These are phyloP conservation scores for Thaumetopoea pityocampa DNA, from an alignment of 1,140 invertebrate species.

Conservation along the genomic window DNA sequence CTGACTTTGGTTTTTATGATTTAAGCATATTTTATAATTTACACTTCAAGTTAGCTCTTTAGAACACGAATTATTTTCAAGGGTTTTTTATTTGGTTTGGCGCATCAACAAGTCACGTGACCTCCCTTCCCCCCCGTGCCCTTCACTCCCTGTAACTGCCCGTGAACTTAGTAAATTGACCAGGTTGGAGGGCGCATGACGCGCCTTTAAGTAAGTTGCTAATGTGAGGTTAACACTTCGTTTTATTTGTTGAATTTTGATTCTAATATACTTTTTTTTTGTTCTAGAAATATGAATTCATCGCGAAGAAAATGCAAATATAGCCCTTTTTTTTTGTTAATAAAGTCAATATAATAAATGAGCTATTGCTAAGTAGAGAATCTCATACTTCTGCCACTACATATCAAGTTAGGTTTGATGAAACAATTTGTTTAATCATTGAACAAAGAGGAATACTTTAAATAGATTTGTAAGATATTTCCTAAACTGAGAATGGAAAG, in stretches of 20 bases:
- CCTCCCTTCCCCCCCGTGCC: not conserved
- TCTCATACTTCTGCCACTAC: no score
- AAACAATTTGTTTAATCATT: no score
- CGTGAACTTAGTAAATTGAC: not conserved
- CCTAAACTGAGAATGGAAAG: no score
- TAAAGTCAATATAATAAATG: no score
- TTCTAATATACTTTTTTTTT: not conserved
- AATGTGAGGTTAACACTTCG: not conserved
- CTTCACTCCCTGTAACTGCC: not conserved
- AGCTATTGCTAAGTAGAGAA: no score
- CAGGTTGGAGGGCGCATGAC: not conserved
- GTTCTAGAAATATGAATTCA: not conserved
- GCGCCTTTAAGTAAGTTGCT: not conserved
- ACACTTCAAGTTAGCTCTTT: not conserved
- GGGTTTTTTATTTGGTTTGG: not conserved
- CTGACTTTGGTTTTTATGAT: not conserved
- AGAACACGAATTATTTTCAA: not conserved
- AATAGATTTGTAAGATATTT: no score
- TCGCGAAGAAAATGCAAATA: not conserved
- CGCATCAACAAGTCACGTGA: not conserved
- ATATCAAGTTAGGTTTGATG: no score
- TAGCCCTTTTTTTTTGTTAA: no score
- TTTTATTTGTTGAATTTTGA: not conserved
- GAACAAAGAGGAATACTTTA: no score
- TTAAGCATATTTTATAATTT: not conserved